A percentile compares a stretch with the other conserved stretches of the same genome.
Conservation (phyloP, 1,140 invertebrate species). For the Solen grandis region DNA sequence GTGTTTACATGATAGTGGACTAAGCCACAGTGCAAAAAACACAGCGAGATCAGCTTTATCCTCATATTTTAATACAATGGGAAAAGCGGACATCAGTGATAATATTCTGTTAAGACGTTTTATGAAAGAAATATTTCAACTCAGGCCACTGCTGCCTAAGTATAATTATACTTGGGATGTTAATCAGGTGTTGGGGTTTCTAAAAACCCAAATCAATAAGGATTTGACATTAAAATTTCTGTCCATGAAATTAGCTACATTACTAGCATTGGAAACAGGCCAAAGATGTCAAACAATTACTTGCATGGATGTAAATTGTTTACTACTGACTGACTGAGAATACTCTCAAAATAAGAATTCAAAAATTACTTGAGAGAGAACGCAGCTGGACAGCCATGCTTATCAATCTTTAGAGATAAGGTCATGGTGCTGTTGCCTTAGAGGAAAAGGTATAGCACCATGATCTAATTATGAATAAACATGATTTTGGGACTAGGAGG, state of each 20-base stretch:
- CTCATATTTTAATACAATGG: neutral
- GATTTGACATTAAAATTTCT: constrained; percentile 6
- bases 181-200: constrained; percentile 9
- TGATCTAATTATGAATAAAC: too few species aligned
- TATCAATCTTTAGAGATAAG: too few species aligned
- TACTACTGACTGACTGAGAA: too few species aligned
- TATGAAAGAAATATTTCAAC: constrained; percentile 40
- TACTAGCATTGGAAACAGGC: neutral
- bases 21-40: neutral
- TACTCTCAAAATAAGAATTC: too few species aligned
- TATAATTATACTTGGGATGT: constrained; percentile 42
- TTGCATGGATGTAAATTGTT: neutral
- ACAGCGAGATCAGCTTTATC: neutral
- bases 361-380: too few species aligned
- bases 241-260: neutral
- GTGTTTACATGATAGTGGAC: neutral
- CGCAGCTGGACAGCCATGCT: too few species aligned
- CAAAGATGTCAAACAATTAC: neutral
- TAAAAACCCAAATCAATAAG: neutral
- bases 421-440: too few species aligned
- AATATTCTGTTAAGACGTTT: constrained; percentile 1
- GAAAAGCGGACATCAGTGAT: neutral
- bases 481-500: too few species aligned
- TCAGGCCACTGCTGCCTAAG: constrained; percentile 12
- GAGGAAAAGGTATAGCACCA: too few species aligned